Conservation (phyloP, 2,797 vertebrate species). For the Pangasius sanitwongsei region DNA sequence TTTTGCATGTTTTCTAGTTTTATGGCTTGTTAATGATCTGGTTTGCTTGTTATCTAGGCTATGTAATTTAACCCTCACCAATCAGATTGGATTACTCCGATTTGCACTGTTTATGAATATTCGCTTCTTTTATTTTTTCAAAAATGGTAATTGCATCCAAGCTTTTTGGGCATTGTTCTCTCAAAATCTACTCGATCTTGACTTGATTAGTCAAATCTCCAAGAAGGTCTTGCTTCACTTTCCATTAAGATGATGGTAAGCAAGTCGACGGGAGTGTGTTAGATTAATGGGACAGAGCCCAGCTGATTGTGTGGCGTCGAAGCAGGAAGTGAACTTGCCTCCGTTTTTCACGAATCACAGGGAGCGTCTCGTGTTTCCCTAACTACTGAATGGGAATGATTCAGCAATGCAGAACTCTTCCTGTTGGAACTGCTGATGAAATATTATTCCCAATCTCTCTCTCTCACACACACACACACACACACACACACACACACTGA, state of each 20-base stretch:
- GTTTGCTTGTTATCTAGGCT: background rate
- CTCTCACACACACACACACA: slow-evolving; percentile 22
- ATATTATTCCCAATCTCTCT: background rate
- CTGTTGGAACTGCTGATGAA: background rate
- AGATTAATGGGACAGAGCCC: background rate
- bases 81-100: background rate
- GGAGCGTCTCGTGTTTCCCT: background rate
- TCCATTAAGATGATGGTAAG: background rate
- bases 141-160: background rate
- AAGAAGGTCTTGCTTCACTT: background rate
- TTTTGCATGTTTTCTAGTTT: background rate
- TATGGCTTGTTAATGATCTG: background rate
- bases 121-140: background rate
- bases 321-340: background rate
- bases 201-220: background rate
- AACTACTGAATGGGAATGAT: background rate
- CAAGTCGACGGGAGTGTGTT: background rate
- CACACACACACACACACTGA: slow-evolving; percentile 9
- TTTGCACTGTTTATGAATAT: background rate
- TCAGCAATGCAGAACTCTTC: background rate
- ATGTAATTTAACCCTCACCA: background rate
- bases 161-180: background rate
- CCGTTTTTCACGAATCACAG: background rate
- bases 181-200: background rate
- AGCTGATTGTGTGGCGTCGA: background rate